Conservation (phyloP, 2,888 invertebrate genomes). For the Syrphus vitripennis region DNA sequence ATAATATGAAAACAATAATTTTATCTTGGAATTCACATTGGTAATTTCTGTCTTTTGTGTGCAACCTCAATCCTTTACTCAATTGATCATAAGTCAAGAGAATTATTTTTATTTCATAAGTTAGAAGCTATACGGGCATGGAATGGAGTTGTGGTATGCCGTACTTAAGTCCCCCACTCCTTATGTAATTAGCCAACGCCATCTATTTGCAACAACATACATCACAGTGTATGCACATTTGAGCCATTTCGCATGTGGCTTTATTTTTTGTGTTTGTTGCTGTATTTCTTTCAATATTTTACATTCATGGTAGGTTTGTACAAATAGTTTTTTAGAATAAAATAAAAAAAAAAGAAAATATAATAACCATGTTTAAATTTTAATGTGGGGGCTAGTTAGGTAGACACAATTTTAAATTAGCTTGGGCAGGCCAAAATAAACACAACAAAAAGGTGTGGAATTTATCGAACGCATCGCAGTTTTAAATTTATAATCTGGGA, state of each 20-base stretch:
- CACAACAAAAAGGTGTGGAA: conserved; percentile 36
- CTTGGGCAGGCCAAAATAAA: not conserved
- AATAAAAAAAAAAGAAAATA: not conserved
- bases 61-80: not conserved
- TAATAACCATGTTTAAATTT: conserved; percentile 8
- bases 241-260: conserved; percentile 3
- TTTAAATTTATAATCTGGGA: not conserved
- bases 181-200: conserved; percentile 42
- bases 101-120: conserved; percentile 29
- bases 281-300: conserved; percentile 7
- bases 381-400: conserved; percentile 2
- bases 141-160: not conserved
- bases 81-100: conserved; percentile 19
- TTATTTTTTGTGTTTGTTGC: not conserved
- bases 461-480: conserved; percentile 40
- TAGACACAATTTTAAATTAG: not conserved
- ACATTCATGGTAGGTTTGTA: not conserved
- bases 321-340: not conserved
- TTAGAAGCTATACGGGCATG: not conserved
- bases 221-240: not conserved
- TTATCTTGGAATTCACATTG: conserved; percentile 25
- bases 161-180: too few species aligned
- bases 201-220: conserved; percentile 22
- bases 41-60: conserved; percentile 9
- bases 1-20: not conserved